Conservation (phyloP, 2,797 vertebrate species). For the Astyanax mexicanus region DNA sequence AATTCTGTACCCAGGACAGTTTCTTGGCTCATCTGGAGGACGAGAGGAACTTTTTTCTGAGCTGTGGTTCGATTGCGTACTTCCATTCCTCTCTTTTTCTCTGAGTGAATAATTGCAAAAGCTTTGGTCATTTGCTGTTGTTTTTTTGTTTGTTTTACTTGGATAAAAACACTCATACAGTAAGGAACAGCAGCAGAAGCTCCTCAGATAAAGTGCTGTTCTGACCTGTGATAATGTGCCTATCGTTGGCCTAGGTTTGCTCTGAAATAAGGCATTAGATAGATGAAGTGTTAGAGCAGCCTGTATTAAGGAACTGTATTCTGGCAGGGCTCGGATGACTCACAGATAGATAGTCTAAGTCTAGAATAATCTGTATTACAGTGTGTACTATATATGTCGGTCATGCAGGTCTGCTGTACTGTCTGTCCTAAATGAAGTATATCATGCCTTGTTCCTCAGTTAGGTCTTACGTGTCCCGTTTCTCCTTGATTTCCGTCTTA, state of each 20-base stretch:
- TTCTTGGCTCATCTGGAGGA: no score
- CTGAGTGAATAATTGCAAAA: no score
- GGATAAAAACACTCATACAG: no score
- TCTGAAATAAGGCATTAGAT: constrained; percentile 4
- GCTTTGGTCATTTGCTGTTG: no score
- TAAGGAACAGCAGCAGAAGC: no score
- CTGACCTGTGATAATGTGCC: neutral
- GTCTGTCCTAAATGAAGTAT: neutral
- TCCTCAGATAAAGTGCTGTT: no score
- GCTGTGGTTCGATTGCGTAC: no score
- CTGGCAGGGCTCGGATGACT: neutral
- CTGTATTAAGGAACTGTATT: neutral
- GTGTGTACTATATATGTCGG: neutral
- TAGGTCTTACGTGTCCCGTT: neutral
- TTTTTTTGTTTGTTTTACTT: no score
- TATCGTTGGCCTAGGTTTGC: no score
- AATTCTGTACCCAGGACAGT: no score
- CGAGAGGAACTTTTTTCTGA: no score
- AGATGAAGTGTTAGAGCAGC: constrained; percentile 1
- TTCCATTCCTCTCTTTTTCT: no score
- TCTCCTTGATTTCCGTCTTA: neutral
- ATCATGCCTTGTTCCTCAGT: neutral
- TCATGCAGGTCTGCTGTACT: neutral
- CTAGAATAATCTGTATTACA: neutral
- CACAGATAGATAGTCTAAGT: neutral